Conservation (phyloP, 30 jellyfish, hydroid and myxozoan genomes). For the Aurelia coerulea region DNA sequence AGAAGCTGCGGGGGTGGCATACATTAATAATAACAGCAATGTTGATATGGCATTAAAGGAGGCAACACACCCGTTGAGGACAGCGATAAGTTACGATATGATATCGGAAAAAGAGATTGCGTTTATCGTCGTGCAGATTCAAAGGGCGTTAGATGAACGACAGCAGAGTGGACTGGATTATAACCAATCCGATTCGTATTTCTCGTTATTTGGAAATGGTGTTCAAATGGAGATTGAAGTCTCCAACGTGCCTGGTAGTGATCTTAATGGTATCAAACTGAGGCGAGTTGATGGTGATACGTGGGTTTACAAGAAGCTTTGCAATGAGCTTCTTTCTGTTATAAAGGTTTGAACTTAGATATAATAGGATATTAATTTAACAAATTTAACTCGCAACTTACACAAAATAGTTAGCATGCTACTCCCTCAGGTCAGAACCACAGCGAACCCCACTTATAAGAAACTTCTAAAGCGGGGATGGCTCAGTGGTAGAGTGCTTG, state of each 20-base stretch:
- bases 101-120: slow-evolving; percentile 68
- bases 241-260: slow-evolving; percentile 73
- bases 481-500: too few relatives aligned
- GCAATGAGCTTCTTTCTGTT: slow-evolving; percentile 81
- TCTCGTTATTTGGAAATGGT: slow-evolving; percentile 87
- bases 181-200: slow-evolving; percentile 83
- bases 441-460: too few relatives aligned
- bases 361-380: slow-evolving; percentile 21
- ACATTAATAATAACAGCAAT: slow-evolving; percentile 22
- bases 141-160: slow-evolving; percentile 75
- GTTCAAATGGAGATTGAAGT: slow-evolving; percentile 94
- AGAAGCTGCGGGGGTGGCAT: slow-evolving; percentile 1
- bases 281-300: slow-evolving; percentile 93
- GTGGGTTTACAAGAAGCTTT: slow-evolving; percentile 84
- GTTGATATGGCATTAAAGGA: slow-evolving; percentile 30
- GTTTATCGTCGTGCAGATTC: slow-evolving; percentile 75
- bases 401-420: too few relatives aligned
- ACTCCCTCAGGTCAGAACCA: too few relatives aligned
- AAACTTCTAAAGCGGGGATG: too few relatives aligned
- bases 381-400: slow-evolving; percentile 12
- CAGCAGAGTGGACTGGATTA: slow-evolving; percentile 74
- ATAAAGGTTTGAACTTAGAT: slow-evolving; percentile 57
- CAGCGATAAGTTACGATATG: slow-evolving; percentile 82
- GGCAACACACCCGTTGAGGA: slow-evolving; percentile 59
- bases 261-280: slow-evolving; percentile 75